Conservation (phyloP, 2,113 vertebrate genomes). For the Dasyurus viverrinus region DNA sequence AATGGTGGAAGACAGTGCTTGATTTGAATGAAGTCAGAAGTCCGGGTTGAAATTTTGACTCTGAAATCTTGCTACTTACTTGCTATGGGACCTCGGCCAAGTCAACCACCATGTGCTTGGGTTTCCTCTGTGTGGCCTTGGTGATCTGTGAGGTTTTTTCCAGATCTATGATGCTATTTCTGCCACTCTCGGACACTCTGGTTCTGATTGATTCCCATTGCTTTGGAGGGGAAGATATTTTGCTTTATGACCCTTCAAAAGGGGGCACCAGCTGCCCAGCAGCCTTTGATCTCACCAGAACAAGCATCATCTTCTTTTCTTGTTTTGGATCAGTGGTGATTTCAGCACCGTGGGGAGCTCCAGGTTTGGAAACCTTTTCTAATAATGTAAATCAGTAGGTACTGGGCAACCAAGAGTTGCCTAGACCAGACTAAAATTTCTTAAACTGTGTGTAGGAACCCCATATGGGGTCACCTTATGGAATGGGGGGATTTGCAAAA, state of each 20-base stretch:
- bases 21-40: slow-evolving; percentile 4
- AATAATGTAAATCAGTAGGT: not conserved
- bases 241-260: not conserved
- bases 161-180: not conserved
- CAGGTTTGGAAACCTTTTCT: not conserved
- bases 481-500: too few species aligned
- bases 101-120: slow-evolving; percentile 16
- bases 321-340: not conserved
- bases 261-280: not conserved
- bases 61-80: not conserved
- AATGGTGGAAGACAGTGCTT: not conserved
- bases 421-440: not conserved
- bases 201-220: not conserved
- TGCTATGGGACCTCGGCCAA: slow-evolving; percentile 10
- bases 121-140: slow-evolving; percentile 15
- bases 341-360: not conserved
- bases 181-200: not conserved
- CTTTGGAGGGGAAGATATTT: not conserved
- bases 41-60: not conserved
- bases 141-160: not conserved
- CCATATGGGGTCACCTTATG: too few species aligned
- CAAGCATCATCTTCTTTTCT: not conserved
- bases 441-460: too few species aligned
- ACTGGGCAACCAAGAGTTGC: not conserved
- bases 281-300: slow-evolving; percentile 33